Conservation (phyloP, 2,797 vertebrate species). For the Parauchenoglanis ngamensis region DNA sequence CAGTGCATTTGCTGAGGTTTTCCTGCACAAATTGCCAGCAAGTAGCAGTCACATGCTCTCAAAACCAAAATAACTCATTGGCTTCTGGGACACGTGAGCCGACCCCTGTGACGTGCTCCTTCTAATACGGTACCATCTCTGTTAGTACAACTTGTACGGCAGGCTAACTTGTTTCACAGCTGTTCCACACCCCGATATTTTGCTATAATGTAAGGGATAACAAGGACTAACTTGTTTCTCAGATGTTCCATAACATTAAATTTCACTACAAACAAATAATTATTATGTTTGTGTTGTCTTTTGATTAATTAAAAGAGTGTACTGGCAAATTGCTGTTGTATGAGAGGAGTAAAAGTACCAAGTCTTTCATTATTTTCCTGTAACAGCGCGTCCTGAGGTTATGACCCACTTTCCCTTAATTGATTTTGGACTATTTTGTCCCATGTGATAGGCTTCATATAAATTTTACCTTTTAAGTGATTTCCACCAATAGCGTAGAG, state of each 20-base stretch:
- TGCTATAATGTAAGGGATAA: background rate
- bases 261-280: too few relatives aligned
- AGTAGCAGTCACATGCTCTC: too few relatives aligned
- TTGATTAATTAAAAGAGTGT: background rate
- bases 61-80: too few relatives aligned
- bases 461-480: slow-evolving; percentile 92
- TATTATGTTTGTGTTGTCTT: background rate
- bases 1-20: too few relatives aligned
- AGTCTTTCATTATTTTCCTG: background rate
- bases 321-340: background rate
- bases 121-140: background rate
- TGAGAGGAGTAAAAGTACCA: too few relatives aligned
- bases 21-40: too few relatives aligned
- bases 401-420: background rate
- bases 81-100: too few relatives aligned
- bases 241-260: background rate
- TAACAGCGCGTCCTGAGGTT: background rate
- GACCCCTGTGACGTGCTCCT: background rate
- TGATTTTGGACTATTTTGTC: background rate
- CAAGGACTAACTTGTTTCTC: background rate
- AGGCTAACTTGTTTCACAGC: background rate
- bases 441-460: background rate
- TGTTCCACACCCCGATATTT: background rate
- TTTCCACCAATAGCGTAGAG: slow-evolving; percentile 98
- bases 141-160: background rate